A percentile compares a stretch with the other conserved stretches of the same genome.
Evolutionary conservation across 2,888 invertebrate species (phyloP).

Genomic region (Zygothrica quintamaculata): DNA sequence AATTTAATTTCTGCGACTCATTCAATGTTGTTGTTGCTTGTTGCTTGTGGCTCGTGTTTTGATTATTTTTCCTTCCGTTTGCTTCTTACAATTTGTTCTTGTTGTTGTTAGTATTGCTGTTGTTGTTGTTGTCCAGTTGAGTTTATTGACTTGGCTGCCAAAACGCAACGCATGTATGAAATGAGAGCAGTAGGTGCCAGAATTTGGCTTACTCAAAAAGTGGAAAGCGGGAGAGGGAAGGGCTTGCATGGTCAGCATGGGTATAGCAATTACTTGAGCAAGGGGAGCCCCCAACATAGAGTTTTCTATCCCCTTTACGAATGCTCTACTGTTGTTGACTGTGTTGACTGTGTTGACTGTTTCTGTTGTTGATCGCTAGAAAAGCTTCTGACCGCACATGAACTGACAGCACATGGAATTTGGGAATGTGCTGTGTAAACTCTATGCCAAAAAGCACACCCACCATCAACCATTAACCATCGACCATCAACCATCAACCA

Average conservation of each 20-base stretch:
- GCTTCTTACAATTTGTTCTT: conserved; percentile 28
- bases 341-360: conserved; percentile 34
- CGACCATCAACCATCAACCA: no score
- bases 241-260: background rate
- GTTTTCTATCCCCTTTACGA: conserved; percentile 1
- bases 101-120: conserved; percentile 12
- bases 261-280: no score
- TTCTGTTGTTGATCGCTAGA: no score
- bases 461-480: conserved; percentile 12
- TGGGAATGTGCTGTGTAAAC: conserved; percentile 45
- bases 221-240: background rate
- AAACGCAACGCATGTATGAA: conserved; percentile 28
- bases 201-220: background rate
- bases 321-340: conserved; percentile 3
- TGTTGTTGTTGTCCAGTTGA: conserved; percentile 20
- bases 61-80: conserved; percentile 46
- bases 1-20: conserved; percentile 37
- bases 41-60: conserved; percentile 48
- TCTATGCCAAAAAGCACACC: background rate
- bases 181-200: conserved; percentile 17
- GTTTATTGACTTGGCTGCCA: conserved; percentile 62
- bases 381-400: conserved; percentile 62
- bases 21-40: conserved; percentile 25
- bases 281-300: conserved; percentile 26
- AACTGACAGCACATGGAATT: no score